phyloP scores from a whole-genome alignment of 2,797 vertebrate genomes.

The Mus minutoides region DNA sequence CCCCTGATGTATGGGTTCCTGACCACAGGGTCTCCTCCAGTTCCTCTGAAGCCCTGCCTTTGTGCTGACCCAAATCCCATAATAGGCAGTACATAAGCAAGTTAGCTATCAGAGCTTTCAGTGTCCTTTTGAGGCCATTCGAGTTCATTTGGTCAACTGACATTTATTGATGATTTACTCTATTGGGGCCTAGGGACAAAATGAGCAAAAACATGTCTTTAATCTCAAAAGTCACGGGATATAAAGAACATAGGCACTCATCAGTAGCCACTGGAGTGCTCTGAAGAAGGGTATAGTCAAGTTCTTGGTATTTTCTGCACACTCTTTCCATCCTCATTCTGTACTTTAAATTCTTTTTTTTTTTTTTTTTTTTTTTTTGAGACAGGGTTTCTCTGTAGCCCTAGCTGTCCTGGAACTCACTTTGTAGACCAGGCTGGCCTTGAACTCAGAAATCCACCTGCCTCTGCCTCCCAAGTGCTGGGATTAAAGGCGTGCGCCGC shows the following conservation, averaged over 20 bases:
- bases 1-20: no score
- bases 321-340: not conserved
- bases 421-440: no score
- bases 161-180: slow-evolving; percentile 2
- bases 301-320: not conserved
- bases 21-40: not conserved
- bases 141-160: not conserved
- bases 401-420: no score
- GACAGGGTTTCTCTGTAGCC: no score
- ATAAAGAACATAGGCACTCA: not conserved
- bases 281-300: not conserved
- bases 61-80: not conserved
- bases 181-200: not conserved
- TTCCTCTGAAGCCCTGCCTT: not conserved
- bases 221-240: not conserved
- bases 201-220: slow-evolving; percentile 5
- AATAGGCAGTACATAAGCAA: not conserved
- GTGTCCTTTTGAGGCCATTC: slow-evolving; percentile 18
- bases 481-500: no score
- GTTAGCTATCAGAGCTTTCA: not conserved
- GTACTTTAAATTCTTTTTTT: slow-evolving; percentile 7
- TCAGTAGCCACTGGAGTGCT: not conserved
- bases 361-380: no score
- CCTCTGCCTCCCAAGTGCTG: no score
- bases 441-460: no score